Evolutionary conservation across 2,113 vertebrate genomes (phyloP).

Genomic region (Pelecanoides urinatrix): DNA sequence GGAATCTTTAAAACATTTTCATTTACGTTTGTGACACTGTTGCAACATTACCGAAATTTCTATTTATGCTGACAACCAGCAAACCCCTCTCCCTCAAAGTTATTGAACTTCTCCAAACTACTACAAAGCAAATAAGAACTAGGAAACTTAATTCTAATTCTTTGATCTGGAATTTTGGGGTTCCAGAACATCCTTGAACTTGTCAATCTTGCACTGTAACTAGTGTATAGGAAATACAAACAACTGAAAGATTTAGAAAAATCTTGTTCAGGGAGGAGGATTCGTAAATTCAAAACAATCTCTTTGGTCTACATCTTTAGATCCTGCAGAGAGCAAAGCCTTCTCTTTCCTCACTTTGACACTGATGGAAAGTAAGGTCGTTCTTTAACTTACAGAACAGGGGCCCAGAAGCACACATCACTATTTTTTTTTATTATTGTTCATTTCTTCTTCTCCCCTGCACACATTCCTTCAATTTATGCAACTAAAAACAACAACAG

Average conservation of each 20-base stretch:
- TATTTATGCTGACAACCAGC: neutral
- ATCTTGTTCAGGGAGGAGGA: fast-evolving
- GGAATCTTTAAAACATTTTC: neutral
- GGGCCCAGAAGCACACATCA: neutral
- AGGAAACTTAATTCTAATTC: neutral
- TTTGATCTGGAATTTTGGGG: neutral
- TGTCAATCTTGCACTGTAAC: neutral
- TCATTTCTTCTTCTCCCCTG: neutral
- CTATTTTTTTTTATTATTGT: neutral
- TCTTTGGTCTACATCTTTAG: neutral
- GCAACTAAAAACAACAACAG: neutral
- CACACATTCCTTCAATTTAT: neutral
- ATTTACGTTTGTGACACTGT: neutral
- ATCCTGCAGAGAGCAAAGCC: neutral
- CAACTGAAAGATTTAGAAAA: neutral
- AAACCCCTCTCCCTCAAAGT: neutral
- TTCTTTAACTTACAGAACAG: neutral
- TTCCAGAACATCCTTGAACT: neutral
- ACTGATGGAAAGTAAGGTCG: neutral
- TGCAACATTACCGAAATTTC: neutral
- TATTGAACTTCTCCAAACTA: neutral
- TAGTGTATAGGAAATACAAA: neutral
- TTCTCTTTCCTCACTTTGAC: neutral
- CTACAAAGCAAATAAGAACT: neutral
- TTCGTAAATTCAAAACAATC: neutral